A percentile compares a stretch with the other conserved stretches of the same genome.
Conservation (phyloP, 2,797 vertebrate genomes). For the Poeciliopsis gracilis region DNA sequence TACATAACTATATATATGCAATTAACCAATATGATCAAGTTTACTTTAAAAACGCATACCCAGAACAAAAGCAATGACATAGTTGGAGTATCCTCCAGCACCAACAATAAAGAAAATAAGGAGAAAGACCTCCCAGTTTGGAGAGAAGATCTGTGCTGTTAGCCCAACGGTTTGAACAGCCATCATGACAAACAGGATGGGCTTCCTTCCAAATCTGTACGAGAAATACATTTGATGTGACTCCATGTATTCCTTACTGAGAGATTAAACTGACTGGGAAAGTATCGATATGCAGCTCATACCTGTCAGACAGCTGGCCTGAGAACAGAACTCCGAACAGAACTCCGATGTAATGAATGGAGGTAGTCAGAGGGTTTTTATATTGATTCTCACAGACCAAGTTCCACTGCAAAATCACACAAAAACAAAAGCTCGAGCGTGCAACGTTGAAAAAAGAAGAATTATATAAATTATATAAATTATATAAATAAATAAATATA, state of each 20-base stretch:
- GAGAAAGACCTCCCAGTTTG: slow-evolving; percentile 87
- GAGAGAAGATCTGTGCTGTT: slow-evolving; percentile 87
- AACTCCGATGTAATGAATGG: slow-evolving; percentile 63
- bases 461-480: too few species aligned
- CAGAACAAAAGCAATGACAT: slow-evolving; percentile 87
- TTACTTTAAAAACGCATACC: slow-evolving; percentile 74
- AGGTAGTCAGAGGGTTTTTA: slow-evolving; percentile 61
- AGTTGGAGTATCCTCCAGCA: slow-evolving; percentile 89
- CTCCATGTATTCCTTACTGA: not conserved
- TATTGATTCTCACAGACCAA: slow-evolving; percentile 65
- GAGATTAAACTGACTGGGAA: not conserved
- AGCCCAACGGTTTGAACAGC: slow-evolving; percentile 84
- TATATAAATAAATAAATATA: too few species aligned
- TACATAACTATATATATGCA: not conserved
- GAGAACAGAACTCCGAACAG: slow-evolving; percentile 58
- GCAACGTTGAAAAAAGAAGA: too few species aligned
- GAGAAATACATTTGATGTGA: not conserved
- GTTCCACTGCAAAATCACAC: slow-evolving; percentile 62
- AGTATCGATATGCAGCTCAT: not conserved
- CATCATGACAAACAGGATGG: slow-evolving; percentile 86
- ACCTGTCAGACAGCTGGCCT: slow-evolving; percentile 72
- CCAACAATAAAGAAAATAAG: slow-evolving; percentile 85
- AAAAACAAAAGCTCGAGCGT: too few species aligned
- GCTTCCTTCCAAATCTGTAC: slow-evolving; percentile 87
- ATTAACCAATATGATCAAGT: not conserved